Percentiles rank a stretch among this genome's conserved stretches.
phyloP scores from a whole-genome alignment of 2,113 vertebrate genomes.

The Labrus mixtus region DNA sequence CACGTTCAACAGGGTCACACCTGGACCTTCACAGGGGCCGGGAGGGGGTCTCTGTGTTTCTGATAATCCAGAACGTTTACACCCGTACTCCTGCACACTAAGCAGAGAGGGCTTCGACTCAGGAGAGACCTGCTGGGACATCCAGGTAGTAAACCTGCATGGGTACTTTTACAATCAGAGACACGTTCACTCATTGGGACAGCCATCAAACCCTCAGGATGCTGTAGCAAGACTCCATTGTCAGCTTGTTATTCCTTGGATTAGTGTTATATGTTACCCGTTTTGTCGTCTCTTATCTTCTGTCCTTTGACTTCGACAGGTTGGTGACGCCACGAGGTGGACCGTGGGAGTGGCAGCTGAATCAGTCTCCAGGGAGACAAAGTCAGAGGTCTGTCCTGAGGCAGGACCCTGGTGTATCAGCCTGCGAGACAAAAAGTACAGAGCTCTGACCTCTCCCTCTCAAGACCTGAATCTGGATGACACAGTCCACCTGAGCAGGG shows the following conservation, averaged over 20 bases:
- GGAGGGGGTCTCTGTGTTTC: not conserved
- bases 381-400: conserved; percentile 38
- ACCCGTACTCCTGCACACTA: conserved; percentile 33
- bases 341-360: conserved; percentile 50
- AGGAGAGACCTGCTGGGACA: conserved; percentile 49
- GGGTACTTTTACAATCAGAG: no score
- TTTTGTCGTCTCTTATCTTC: not conserved
- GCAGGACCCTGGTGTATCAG: conserved; percentile 62
- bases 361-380: not conserved
- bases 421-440: conserved; percentile 34
- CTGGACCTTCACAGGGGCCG: not conserved
- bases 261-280: no score
- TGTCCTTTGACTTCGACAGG: conserved; percentile 30
- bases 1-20: conserved; percentile 29
- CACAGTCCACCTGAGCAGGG: not conserved
- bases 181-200: no score
- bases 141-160: conserved; percentile 19
- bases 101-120: conserved; percentile 46
- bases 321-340: conserved; percentile 58
- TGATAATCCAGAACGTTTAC: conserved; percentile 37
- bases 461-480: not conserved
- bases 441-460: conserved; percentile 32
- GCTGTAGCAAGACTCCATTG: no score
- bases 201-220: no score
- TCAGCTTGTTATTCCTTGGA: no score